These are phyloP conservation scores for Cricetomys ansorgei DNA, from an alignment of 2,113 vertebrate genomes.

Conservation along the genomic window DNA sequence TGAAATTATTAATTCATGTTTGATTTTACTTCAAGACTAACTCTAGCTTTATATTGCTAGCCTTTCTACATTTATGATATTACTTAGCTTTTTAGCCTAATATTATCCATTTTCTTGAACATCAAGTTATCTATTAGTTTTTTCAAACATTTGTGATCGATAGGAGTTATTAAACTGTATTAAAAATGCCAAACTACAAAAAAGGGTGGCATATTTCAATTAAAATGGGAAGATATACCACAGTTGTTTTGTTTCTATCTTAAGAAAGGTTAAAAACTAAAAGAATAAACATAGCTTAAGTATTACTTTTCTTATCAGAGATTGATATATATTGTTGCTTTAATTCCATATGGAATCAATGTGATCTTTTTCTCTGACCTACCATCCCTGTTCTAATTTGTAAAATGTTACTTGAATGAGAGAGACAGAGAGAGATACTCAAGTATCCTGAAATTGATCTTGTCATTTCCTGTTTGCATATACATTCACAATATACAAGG, in stretches of 20 bases:
- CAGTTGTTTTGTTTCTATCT: not conserved
- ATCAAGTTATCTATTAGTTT: not conserved
- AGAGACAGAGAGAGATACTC: not conserved
- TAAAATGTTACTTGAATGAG: not conserved
- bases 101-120: not conserved
- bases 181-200: not conserved
- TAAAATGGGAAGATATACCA: not conserved
- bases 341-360: not conserved
- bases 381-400: not conserved
- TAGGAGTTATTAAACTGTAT: not conserved
- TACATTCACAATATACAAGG: not conserved
- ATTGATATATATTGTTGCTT: not conserved
- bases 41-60: not conserved
- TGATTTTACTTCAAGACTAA: not conserved
- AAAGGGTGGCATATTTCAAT: not conserved
- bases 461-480: not conserved
- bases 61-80: not conserved
- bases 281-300: not conserved
- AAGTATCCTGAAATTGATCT: not conserved
- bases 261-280: not conserved
- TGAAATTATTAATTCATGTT: conserved; percentile 12
- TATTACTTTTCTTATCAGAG: not conserved
- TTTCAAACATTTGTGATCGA: not conserved
- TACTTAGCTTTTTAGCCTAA: not conserved
- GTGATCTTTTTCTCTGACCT: not conserved